Evolutionary conservation across 2,797 vertebrate genomes (phyloP), one percentile per base, ranked within the genome.

Genomic region (Intellagama lesueurii): DNA sequence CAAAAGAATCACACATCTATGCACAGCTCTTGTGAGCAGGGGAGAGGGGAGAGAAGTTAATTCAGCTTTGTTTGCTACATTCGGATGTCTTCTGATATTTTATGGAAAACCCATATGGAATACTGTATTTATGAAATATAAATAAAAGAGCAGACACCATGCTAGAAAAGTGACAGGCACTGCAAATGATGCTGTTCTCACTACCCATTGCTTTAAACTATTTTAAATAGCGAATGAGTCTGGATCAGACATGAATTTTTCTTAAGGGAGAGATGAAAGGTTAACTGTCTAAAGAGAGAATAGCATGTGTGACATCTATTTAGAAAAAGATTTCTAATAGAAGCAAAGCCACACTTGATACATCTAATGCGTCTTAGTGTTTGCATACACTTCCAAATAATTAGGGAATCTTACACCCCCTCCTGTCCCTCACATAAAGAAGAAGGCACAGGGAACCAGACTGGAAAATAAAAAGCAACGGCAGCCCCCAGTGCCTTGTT

Each of bases 381-480:
- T 97, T 97, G 95, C 96, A 97, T 96, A 97, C 94, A 96, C 94
- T 97, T 95, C 89, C 60, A 89, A 93, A 94, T 96, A 97, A 97
- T 97, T 96, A 97, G 94, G 95, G 94, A 97, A 95, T 91, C 91
- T 92, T 79, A 80, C 90, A 95, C 87, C 96, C 91, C 6, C 76
- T 87, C 75, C 47, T 79, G 3, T 56, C n/a, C 32, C 28, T 32
- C 79, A 12, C 8, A 86, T 64, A 77, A 90, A 56, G 80, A 84
- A 78, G 40, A 35, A 75, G 24, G 69, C 35, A 14, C 35, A 91
- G 94, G 94, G 93, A 92, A 87, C 91, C 88, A 77, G 44, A 87
- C 81, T 90, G 89, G 85, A 91, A 94, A 94, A 94, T 88, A 85
- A 56, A 96, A 94, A 91, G 91, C 78, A 89, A 94, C 90, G 92